Evolutionary conservation across 2,797 vertebrate species (phyloP), one percentile per base, ranked within the genome.

Genomic region (Chelonia mydas): DNA sequence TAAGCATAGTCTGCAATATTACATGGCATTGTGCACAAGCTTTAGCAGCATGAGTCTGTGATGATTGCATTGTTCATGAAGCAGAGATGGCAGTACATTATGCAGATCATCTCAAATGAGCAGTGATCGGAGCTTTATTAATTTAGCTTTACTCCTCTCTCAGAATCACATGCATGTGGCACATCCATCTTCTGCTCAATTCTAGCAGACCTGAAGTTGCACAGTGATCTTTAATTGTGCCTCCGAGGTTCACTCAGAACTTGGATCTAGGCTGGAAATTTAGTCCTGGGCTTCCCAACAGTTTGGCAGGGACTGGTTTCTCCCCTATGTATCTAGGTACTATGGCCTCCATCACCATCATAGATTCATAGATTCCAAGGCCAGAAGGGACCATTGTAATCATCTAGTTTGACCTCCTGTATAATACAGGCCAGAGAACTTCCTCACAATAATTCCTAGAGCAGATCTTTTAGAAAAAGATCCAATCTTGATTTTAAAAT

Each of bases 261-360:
- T 61, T 61, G 59, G 59, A 61, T 33, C 45, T 86, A 82, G 57
- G 76, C 45, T 76, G 90, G 5, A 19, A 31, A 27, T 16, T 1
- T 0, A 0, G 2, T 9, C 55, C 59, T 54, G 41, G 45, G 2
- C 11, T n/a, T 80, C 78, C n/a, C 23, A 33, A 80, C n/a, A 61
- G 5, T 15, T 61, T 61, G 12, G 28, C 13, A 61, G 31, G 13
- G 59, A 15, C 28, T 61, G 59, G 59, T 33, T 33, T 33, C 28
- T 33, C 12, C 33, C 6, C 13, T 33, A 61, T 33, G 59, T 7
- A 16, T 33, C 31, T 61, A 61, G 31, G 59, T 61, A 33, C 12
- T 33, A 61, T 8, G 59, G 31, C 31, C 15, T 33, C 28, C 57
- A 15, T 31, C 28, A 61, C 57, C 13, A 31, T 31, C 57, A 61